Percentiles rank a stretch among this genome's conserved stretches.
Evolutionary conservation across 1,140 invertebrate genomes (phyloP).

Genomic region (Papilio polyxenes): DNA sequence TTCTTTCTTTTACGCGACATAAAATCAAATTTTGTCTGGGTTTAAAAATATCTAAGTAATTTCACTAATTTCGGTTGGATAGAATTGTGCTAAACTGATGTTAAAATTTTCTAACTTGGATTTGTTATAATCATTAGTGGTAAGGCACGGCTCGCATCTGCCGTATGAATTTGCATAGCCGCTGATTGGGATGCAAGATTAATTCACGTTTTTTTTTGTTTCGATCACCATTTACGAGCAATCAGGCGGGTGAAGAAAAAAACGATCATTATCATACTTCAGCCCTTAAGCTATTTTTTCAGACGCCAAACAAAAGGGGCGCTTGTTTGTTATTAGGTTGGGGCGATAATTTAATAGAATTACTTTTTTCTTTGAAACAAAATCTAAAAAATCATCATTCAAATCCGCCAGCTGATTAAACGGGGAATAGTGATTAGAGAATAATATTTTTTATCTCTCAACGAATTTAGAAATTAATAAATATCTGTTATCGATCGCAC

Average conservation of each 20-base stretch:
- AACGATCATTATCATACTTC: conserved; percentile 80
- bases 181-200: conserved; percentile 75
- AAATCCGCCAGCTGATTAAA: conserved; percentile 77
- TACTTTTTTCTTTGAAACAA: conserved; percentile 67
- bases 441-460: conserved; percentile 48
- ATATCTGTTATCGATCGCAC: not conserved
- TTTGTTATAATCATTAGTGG: conserved; percentile 37
- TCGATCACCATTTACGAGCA: conserved; percentile 75
- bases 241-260: conserved; percentile 71
- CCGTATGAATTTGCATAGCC: conserved; percentile 72
- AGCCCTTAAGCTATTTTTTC: conserved; percentile 80
- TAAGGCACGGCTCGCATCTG: conserved; percentile 69
- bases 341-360: conserved; percentile 80
- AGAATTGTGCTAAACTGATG: conserved; percentile 32
- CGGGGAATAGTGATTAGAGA: conserved; percentile 62
- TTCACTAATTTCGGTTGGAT: not conserved
- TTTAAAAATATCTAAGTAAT: not conserved
- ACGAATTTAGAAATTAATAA: conserved; percentile 1
- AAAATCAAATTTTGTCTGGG: too few species aligned
- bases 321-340: conserved; percentile 77
- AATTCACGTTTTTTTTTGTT: conserved; percentile 77
- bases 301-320: conserved; percentile 75
- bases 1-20: too few species aligned
- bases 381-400: conserved; percentile 75
- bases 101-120: not conserved